These are phyloP conservation scores for Glaucomys volans DNA, from an alignment of 2,113 vertebrate genomes.

Conservation along the genomic window DNA sequence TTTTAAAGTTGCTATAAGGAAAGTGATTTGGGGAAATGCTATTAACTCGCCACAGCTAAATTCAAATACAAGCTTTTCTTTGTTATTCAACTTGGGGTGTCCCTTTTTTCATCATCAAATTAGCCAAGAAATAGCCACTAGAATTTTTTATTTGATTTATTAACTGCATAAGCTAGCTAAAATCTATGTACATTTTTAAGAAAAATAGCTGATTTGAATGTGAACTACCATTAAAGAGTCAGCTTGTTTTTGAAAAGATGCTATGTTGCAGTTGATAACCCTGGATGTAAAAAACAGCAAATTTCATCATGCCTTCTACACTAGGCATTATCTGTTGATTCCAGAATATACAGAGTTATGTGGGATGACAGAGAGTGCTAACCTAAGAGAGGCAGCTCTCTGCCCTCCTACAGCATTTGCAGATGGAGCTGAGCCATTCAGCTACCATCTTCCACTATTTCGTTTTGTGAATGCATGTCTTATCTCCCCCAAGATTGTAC, in stretches of 20 bases:
- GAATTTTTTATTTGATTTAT: constrained; percentile 8
- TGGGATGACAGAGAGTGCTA: background rate
- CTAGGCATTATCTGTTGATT: background rate
- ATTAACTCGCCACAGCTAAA: constrained; percentile 79
- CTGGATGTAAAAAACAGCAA: background rate
- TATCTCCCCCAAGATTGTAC: background rate
- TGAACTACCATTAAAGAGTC: background rate
- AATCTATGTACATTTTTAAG: constrained; percentile 40
- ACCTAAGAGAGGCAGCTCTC: background rate
- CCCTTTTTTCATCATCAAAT: constrained; percentile 77
- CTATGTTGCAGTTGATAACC: background rate
- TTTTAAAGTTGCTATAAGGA: constrained; percentile 80
- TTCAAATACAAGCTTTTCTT: constrained; percentile 86
- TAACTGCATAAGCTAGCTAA: constrained; percentile 45
- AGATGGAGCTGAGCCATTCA: background rate
- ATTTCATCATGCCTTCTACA: background rate
- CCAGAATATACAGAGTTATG: background rate
- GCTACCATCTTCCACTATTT: background rate
- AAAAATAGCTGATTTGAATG: background rate
- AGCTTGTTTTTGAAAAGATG: background rate
- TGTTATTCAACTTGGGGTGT: constrained; percentile 80
- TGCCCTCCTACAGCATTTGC: background rate
- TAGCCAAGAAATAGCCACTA: constrained; percentile 73
- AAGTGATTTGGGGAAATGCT: constrained; percentile 79
- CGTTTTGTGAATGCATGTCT: background rate